phyloP scores from a whole-genome alignment of 2,888 invertebrate species.

The Poecilobothrus nobilitatus region DNA sequence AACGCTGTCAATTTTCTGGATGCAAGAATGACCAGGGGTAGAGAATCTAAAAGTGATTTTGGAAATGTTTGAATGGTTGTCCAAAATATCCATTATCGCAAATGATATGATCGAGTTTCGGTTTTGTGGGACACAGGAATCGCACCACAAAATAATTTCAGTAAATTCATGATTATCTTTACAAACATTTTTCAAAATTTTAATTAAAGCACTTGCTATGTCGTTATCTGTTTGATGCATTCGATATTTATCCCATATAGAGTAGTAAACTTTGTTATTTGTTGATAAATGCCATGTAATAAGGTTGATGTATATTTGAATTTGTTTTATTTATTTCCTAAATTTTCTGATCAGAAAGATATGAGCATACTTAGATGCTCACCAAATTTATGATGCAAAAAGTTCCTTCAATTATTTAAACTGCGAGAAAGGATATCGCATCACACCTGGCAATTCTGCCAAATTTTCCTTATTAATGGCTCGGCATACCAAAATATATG shows the following conservation, averaged over 20 bases:
- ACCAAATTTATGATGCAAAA: too few relatives aligned
- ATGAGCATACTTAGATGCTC: too few relatives aligned
- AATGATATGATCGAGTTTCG: slow-evolving; percentile 8
- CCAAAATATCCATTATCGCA: neutral
- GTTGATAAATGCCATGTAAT: neutral
- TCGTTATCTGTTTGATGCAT: slow-evolving; percentile 12
- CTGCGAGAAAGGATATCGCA: too few relatives aligned
- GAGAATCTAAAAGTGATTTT: neutral
- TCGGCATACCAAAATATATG: too few relatives aligned
- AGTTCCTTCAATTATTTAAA: too few relatives aligned
- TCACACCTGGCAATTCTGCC: too few relatives aligned
- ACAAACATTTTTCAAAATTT: slow-evolving; percentile 5
- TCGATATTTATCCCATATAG: slow-evolving; percentile 11
- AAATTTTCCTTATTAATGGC: too few relatives aligned
- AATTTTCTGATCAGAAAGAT: too few relatives aligned
- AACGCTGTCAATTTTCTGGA: neutral
- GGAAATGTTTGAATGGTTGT: neutral
- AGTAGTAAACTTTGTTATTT: neutral
- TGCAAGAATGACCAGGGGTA: neutral
- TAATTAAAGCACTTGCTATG: slow-evolving; percentile 11
- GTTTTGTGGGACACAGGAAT: slow-evolving; percentile 14
- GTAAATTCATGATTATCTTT: neutral
- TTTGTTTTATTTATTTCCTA: too few relatives aligned
- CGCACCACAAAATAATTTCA: slow-evolving; percentile 11
- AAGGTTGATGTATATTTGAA: neutral